Base-by-base conservation (phyloP, 2,888 invertebrate species). In the Hirtodrosophila alboralis region DNA sequence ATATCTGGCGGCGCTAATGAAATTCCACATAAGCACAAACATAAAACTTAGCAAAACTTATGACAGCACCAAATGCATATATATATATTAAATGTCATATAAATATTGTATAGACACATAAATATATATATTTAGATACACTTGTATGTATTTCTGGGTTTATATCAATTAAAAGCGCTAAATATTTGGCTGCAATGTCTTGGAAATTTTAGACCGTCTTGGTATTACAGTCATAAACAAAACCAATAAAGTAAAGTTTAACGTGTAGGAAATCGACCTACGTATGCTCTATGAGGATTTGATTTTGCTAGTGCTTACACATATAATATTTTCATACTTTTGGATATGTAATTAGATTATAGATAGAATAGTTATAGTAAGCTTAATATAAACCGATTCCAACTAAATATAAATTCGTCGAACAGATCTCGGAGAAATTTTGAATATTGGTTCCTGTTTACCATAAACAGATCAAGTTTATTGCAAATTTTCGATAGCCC, bases 141-240 rank as follows among this genome's bases (percentile, higher is more conserved):
- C 5, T 1, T 45, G 9, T 34, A 23, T 47, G 26, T 10, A 28
- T 62, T 4, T 45, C 12, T 30, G 38, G 27, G 27, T 64, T 78
- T 69, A 73, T 68, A 75, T 26, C 70, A 73, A 71, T 75, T 75
- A 79, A 80, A 68, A 57, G 75, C 63, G 75, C 81, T 79, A 77
- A 79, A 85, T 75, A 74, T 80, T 85, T 84, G 75, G 34, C 61
- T 71, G 67, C 61, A 73, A 66, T 38, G 40, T 53, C 63, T 81
- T 78, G 51, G 61, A 75, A 64, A 68, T 71, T 61, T 78, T 53
- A 63, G 70, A 53, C 52, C 56, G 54, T 7, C 37, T 49, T 6
- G 12, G 26, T 45, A 41, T 52, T 68, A 52, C 63, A 68, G 56
- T 5, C 48, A 49, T 70, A 69, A 59, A 52, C 43, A 34, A 52